Base-by-base conservation (phyloP, 2,888 invertebrate genomes). In the Tachystola acroxantha region DNA sequence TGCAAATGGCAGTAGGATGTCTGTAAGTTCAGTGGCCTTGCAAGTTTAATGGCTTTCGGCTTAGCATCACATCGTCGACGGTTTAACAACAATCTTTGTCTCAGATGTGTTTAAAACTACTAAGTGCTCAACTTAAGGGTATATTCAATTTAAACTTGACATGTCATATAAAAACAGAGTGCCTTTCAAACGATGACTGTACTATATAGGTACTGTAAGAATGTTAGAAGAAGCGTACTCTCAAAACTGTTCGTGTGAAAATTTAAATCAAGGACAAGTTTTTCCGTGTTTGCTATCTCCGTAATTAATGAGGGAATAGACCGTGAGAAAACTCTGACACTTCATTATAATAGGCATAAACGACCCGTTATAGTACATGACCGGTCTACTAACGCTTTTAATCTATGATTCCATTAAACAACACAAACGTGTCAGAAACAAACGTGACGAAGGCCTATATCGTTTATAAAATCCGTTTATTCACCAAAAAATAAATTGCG, bases 231-330 rank as follows among this genome's bases (percentile, higher is more conserved):
- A n/a, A n/a, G n/a, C n/a, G n/a, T n/a, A n/a, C n/a, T n/a, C n/a
- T n/a, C n/a, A n/a, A 11, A 10, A 10, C 7, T 27, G 27, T n/a
- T n/a, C n/a, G 24, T 27, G 27, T 11, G 27, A 12, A 12, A 27
- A 27, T 27, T 27, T 3, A 27, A 27, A 27, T 27, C 10, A 27
- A 27, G 27, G 11, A 25, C 27, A 27, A 27, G 27, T 27, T 27
- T 27, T 27, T 27, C 24, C 27, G 11, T 11, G 27, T 27, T 27
- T n/a, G 7, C 7, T 27, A 11, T 27, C 11, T 27, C 10, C 7
- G n/a, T 24, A 24, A 20, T 25, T 25, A 25, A 27, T 27, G 27
- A 7, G 3, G 11, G 27, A 27, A 27, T 27, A 11, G 4, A 11
- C n/a, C 27, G 27, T 27, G 27, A 11, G 27, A 27, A 27, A 7